Percentiles rank a stretch among this genome's conserved stretches.
These are phyloP conservation scores for Perca fluviatilis DNA, from an alignment of 2,113 vertebrate species.

Conservation along the genomic window DNA sequence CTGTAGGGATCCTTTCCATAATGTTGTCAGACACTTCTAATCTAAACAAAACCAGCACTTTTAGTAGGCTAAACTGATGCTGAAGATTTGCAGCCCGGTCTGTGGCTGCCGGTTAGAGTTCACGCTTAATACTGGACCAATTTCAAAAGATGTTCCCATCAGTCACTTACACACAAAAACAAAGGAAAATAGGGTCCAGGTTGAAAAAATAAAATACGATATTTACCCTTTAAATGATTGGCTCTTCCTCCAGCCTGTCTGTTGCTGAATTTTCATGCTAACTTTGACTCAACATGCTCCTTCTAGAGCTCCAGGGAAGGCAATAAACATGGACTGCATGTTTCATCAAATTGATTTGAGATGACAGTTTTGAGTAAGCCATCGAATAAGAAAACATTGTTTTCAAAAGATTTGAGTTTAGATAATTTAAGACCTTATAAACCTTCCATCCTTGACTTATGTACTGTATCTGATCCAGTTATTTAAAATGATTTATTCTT, in stretches of 20 bases:
- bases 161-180: too few species aligned
- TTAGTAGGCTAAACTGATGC: too few species aligned
- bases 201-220: too few species aligned
- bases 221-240: too few species aligned
- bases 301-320: background rate
- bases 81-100: too few species aligned
- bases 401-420: background rate
- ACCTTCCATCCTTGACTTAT: background rate
- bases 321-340: background rate
- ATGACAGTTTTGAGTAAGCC: background rate
- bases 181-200: too few species aligned
- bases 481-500: conserved; percentile 58
- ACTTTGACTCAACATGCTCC: background rate
- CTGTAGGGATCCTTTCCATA: too few species aligned
- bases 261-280: background rate
- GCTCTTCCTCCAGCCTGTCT: background rate
- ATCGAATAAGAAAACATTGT: background rate
- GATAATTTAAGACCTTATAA: background rate
- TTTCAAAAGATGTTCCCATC: too few species aligned
- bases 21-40: too few species aligned
- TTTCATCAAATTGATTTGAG: background rate
- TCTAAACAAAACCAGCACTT: too few species aligned
- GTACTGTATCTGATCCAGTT: background rate
- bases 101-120: too few species aligned
- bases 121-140: too few species aligned